Evolutionary conservation across 2,888 invertebrate genomes (phyloP), one percentile per base, ranked within the genome.

Genomic region (Scrobipalpa costella): DNA sequence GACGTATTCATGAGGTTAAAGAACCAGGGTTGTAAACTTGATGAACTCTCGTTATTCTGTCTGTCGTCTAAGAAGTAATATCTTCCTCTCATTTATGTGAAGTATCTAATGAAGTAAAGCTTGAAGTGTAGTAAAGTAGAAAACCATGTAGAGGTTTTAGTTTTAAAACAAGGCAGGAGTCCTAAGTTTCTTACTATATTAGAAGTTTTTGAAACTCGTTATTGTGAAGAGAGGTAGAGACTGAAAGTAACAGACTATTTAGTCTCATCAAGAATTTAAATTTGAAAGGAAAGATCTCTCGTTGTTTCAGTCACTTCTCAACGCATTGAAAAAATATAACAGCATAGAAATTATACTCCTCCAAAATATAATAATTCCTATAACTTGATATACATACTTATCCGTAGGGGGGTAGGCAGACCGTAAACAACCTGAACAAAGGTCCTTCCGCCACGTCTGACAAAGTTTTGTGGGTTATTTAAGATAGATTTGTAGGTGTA

Each of bases 41-140:
- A 17, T 57, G 38, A 55, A 34, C 9, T 33, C n/a, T 55, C 33
- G 27, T 55, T 55, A 55, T 33, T 55, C 55, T 33, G 55, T 55
- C 55, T 55, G 55, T 44, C 44, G 44, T 44, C 44, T 44, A 44
- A 3, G n/a, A 5, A 44, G 44, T 13, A 40, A 40, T 40, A 40
- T 40, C 40, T 40, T 40, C 13, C 11, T 13, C 13, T 44, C n/a
- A 44, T n/a, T 15, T 44, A n/a, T 44, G 7, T 44, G 44, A 52
- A 21, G 13, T 21, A 52, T 21, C 50, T 52, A 52, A 52, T 52
- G 50, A 52, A 52, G 50, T 52, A 21, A 13, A 21, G 21, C 21
- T 52, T 52, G 19, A 21, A 50, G 19, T 19, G 50, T 13, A 21
- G 50, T 21, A 19, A 21, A 52, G 50, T 52, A 21, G 50, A 52